Conservation (phyloP, 2,113 vertebrate genomes). For the Murina feae region DNA sequence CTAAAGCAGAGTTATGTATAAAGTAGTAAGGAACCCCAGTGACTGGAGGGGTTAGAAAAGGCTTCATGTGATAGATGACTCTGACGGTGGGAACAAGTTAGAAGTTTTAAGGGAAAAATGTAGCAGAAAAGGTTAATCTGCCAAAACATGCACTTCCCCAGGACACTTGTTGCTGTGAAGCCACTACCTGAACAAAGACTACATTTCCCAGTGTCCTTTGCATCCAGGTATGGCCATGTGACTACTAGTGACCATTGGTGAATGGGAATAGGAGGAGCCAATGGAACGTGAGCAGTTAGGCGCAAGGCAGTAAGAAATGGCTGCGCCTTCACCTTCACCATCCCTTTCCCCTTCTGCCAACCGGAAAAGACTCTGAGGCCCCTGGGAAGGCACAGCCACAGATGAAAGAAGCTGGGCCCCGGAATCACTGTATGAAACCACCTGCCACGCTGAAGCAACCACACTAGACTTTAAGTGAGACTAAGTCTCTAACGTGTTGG, state of each 20-base stretch:
- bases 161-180: neutral
- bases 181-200: neutral
- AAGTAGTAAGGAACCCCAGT: neutral
- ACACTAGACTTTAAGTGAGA: neutral
- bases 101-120: neutral
- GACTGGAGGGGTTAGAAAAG: neutral
- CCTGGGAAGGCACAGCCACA: neutral
- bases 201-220: slow-evolving; percentile 15
- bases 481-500: neutral
- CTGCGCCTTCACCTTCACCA: neutral
- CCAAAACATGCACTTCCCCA: neutral
- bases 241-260: neutral
- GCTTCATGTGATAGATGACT: neutral
- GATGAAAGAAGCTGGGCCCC: neutral
- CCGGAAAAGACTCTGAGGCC: neutral
- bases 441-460: neutral
- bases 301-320: neutral
- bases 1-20: neutral
- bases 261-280: neutral
- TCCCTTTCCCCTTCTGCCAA: neutral
- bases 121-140: neutral
- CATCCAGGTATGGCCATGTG: neutral
- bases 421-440: neutral
- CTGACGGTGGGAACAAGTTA: neutral
- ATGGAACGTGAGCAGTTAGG: neutral